Percentiles rank a stretch among this genome's conserved stretches.
These are phyloP conservation scores for Nothoprocta pentlandii DNA, from an alignment of 2,113 vertebrate genomes.

Conservation along the genomic window DNA sequence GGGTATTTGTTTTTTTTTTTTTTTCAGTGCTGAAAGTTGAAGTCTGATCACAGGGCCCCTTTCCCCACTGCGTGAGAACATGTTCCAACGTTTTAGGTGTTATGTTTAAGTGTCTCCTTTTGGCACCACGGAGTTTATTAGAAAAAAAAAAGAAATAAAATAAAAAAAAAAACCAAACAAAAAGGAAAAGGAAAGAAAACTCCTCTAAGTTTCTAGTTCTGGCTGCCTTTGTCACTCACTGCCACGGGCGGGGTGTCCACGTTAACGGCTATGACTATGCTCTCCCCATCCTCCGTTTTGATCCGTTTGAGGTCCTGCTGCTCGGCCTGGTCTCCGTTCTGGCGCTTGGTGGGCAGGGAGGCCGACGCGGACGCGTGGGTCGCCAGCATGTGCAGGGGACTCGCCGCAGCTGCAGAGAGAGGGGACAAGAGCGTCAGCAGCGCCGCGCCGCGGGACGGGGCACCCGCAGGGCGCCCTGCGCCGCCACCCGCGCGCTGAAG, in stretches of 20 bases:
- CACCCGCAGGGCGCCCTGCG: no score
- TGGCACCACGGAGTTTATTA: constrained; percentile 90
- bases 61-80: constrained; percentile 74
- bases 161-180: not conserved
- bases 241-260: constrained; percentile 79
- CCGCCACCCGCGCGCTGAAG: no score
- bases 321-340: constrained; percentile 87
- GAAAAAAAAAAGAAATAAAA: not conserved
- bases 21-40: constrained; percentile 83
- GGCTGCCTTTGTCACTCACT: constrained; percentile 82
- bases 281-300: constrained; percentile 84
- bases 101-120: constrained; percentile 82
- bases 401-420: constrained; percentile 83
- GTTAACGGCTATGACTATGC: constrained; percentile 79
- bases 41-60: constrained; percentile 82
- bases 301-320: constrained; percentile 87
- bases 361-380: constrained; percentile 94
- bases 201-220: constrained; percentile 81
- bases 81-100: constrained; percentile 79
- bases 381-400: constrained; percentile 93
- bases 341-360: constrained; percentile 95
- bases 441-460: no score
- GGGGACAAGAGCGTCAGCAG: not conserved
- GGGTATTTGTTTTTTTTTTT: not conserved
- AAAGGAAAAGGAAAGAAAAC: not conserved